phyloP scores from a whole-genome alignment of 2,113 vertebrate species.

The Trematomus loennbergii region DNA sequence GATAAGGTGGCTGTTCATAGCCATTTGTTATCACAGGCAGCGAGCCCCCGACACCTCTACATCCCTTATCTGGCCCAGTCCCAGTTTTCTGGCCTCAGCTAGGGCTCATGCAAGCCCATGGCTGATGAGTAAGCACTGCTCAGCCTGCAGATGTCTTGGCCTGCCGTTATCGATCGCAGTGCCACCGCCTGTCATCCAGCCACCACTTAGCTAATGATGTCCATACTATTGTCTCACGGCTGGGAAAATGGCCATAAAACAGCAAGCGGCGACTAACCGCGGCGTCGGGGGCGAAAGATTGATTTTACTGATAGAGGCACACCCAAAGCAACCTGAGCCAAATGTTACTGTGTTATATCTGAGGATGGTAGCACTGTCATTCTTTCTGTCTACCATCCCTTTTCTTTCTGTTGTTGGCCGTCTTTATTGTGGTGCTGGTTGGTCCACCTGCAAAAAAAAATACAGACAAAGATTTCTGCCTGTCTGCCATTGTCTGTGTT shows the following conservation, averaged over 20 bases:
- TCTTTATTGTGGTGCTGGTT: slow-evolving; percentile 30
- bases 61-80: slow-evolving; percentile 69
- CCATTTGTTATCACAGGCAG: slow-evolving; percentile 68
- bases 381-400: slow-evolving; percentile 10
- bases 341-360: slow-evolving; percentile 29
- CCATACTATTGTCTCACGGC: slow-evolving; percentile 63
- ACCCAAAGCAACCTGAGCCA: slow-evolving; percentile 53
- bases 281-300: slow-evolving; percentile 50
- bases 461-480: slow-evolving; percentile 29
- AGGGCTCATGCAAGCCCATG: slow-evolving; percentile 34
- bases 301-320: slow-evolving; percentile 59
- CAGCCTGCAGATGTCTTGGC: slow-evolving; percentile 49
- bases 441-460: slow-evolving; percentile 45
- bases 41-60: slow-evolving; percentile 59
- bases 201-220: slow-evolving; percentile 85
- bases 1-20: slow-evolving; percentile 73
- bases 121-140: slow-evolving; percentile 76
- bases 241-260: slow-evolving; percentile 69
- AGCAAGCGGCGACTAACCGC: slow-evolving; percentile 12
- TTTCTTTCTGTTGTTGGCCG: slow-evolving; percentile 26
- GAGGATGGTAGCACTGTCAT: slow-evolving; percentile 23
- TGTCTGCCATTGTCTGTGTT: slow-evolving; percentile 42
- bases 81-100: slow-evolving; percentile 42
- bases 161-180: slow-evolving; percentile 70
- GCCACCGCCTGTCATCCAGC: slow-evolving; percentile 72